These are phyloP conservation scores for Unio pictorum DNA, from an alignment of 2,888 invertebrate genomes.

Conservation along the genomic window DNA sequence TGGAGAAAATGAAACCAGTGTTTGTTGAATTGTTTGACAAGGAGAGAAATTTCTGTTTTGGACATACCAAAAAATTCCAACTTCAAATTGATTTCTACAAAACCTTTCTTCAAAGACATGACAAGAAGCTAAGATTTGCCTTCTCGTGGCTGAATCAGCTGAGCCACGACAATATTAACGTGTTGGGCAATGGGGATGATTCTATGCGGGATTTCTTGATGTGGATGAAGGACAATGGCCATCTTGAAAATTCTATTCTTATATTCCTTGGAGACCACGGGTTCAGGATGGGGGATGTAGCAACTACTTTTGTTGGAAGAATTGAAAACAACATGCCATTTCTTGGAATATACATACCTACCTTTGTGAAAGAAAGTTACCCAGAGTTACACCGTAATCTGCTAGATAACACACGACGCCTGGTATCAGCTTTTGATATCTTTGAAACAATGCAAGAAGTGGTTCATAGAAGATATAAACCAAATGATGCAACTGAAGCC, in stretches of 20 bases:
- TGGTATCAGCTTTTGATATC: conserved; percentile 88
- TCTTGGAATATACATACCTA: conserved; percentile 81
- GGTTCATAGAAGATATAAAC: conserved; percentile 17
- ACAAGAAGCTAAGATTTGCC: conserved; percentile 80
- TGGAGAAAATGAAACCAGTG: conserved; percentile 51
- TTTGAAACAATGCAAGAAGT: conserved; percentile 85
- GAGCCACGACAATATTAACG: conserved; percentile 88
- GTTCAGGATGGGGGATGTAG: conserved; percentile 17
- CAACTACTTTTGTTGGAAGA: conserved; percentile 79
- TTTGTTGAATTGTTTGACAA: no score
- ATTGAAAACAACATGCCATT: conserved; percentile 91
- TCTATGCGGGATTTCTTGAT: conserved; percentile 77
- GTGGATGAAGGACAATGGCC: conserved; percentile 64
- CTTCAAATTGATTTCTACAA: conserved; percentile 74
- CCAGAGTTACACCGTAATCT: conserved; percentile 79
- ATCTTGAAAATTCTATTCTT: conserved; percentile 50
- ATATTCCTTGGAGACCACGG: conserved; percentile 87
- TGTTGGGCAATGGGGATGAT: conserved; percentile 82
- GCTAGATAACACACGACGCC: conserved; percentile 76
- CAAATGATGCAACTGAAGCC: conserved; percentile 3
- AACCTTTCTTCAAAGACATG: conserved; percentile 76
- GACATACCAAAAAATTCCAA: conserved; percentile 81
- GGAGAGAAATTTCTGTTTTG: conserved; percentile 76
- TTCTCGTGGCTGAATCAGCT: conserved; percentile 88
- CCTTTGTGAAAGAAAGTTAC: conserved; percentile 79